Conservation (phyloP, 2,797 vertebrate species). For the Presbytis comata region DNA sequence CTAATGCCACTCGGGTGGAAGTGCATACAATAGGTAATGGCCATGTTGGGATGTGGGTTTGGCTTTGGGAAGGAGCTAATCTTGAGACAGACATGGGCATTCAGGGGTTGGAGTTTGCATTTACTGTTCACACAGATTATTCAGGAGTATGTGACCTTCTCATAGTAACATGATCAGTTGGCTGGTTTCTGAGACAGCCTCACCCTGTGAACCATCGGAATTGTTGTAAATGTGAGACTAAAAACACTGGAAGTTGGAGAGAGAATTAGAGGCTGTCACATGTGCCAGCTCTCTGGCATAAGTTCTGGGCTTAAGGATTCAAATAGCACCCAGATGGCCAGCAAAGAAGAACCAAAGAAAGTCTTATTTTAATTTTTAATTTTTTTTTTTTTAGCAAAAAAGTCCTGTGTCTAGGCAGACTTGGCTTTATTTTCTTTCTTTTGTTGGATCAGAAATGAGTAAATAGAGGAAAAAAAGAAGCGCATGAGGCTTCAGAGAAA, state of each 20-base stretch:
- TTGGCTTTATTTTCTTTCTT: neutral
- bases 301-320: neutral
- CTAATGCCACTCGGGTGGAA: neutral
- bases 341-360: neutral
- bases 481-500: neutral
- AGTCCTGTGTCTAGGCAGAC: neutral
- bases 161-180: neutral
- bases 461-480: neutral
- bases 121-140: neutral
- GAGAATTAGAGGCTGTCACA: neutral
- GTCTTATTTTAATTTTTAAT: neutral
- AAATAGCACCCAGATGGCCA: neutral
- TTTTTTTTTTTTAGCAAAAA: neutral
- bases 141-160: neutral
- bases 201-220: neutral
- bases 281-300: neutral
- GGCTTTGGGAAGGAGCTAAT: neutral
- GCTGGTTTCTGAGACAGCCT: neutral
- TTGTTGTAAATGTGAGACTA: neutral
- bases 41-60: neutral
- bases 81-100: neutral
- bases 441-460: neutral
- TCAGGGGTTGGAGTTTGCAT: neutral
- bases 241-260: neutral
- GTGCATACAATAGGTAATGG: no score